These are phyloP conservation scores for Aphelocoma californica DNA, from an alignment of 2,797 vertebrate species.

Conservation along the genomic window DNA sequence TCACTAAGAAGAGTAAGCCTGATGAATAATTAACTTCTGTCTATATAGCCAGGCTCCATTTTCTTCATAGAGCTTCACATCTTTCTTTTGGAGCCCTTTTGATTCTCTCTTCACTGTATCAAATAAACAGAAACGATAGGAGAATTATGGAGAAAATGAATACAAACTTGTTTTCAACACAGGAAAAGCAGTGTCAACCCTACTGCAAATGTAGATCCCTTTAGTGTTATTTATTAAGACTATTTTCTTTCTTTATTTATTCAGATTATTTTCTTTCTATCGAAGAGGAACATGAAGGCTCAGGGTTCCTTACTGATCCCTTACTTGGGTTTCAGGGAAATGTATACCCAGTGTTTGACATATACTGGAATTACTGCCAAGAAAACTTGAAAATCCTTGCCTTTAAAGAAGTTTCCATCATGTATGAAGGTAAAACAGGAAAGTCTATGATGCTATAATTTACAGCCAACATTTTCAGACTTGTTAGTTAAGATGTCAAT, in stretches of 20 bases:
- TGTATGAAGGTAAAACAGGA: not conserved
- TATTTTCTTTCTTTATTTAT: not conserved
- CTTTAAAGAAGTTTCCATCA: not conserved
- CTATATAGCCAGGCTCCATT: not conserved
- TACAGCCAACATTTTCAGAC: not conserved
- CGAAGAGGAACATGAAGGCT: not conserved
- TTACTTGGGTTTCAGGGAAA: not conserved
- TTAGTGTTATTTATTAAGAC: not conserved
- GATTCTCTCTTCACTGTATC: not conserved
- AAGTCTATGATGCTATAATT: not conserved
- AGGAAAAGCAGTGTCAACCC: not conserved
- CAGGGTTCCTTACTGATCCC: not conserved
- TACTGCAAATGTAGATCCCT: not conserved
- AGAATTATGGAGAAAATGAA: not conserved
- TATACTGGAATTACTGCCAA: not conserved
- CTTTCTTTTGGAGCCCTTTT: not conserved
- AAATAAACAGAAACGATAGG: not conserved
- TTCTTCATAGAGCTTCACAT: not conserved
- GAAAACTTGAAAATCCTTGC: not conserved
- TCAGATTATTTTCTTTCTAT: not conserved
- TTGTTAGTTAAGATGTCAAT: not conserved
- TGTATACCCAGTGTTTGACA: not conserved
- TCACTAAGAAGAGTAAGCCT: not conserved
- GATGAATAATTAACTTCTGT: constrained; percentile 46
- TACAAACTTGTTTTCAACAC: not conserved